phyloP scores from a whole-genome alignment of 2,888 invertebrate genomes.

The Chesias legatella region DNA sequence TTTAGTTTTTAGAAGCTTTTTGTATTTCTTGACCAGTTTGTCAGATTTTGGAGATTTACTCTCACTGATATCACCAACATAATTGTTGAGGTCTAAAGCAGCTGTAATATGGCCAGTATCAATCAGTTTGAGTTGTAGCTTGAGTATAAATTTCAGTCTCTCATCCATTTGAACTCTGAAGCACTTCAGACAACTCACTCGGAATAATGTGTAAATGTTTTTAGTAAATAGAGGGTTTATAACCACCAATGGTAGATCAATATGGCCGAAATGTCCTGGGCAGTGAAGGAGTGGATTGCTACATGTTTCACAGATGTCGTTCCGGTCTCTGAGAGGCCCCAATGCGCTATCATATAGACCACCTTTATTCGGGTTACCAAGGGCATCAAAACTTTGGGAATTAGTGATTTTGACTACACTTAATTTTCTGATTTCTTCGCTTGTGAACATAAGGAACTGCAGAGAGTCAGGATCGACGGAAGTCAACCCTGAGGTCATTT shows the following conservation, averaged over 20 bases:
- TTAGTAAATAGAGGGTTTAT: constrained; percentile 95
- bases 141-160: constrained; percentile 78
- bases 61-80: constrained; percentile 53
- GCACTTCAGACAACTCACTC: constrained; percentile 86
- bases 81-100: constrained; percentile 83
- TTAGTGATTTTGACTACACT: constrained; percentile 91
- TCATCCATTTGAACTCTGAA: constrained; percentile 82
- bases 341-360: constrained; percentile 95
- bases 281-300: constrained; percentile 83
- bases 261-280: constrained; percentile 97
- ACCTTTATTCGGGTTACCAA: constrained; percentile 90
- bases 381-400: constrained; percentile 87
- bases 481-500: constrained; percentile 49
- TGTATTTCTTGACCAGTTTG: constrained; percentile 63
- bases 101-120: constrained; percentile 87
- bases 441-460: constrained; percentile 86
- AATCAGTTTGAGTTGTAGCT: constrained; percentile 85
- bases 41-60: constrained; percentile 62
- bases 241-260: constrained; percentile 92
- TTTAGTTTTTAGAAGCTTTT: constrained; percentile 51
- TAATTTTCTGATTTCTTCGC: constrained; percentile 88
- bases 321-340: constrained; percentile 83
- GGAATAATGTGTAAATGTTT: constrained; percentile 84
- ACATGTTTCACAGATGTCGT: constrained; percentile 91
- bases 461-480: constrained; percentile 67